These are phyloP conservation scores for Chrosomus eos DNA, from an alignment of 2,797 vertebrate species.

Conservation along the genomic window DNA sequence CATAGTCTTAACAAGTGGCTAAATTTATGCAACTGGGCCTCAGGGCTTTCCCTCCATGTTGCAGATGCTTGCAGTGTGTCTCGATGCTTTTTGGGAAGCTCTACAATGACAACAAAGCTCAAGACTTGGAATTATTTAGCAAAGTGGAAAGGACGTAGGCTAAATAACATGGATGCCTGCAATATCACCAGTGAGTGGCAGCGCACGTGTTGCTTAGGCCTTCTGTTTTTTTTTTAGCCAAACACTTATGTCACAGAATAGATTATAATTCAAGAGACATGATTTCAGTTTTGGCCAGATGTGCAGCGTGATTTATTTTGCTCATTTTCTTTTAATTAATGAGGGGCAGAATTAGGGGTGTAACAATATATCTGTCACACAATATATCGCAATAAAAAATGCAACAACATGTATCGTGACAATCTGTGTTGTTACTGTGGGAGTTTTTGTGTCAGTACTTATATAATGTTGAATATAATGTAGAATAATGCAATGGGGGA, in stretches of 20 bases:
- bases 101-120: background rate
- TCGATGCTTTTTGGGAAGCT: background rate
- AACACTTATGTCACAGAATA: background rate
- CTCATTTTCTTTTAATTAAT: background rate
- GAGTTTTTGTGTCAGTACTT: too few relatives aligned
- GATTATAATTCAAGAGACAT: background rate
- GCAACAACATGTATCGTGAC: too few relatives aligned
- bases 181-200: background rate
- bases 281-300: background rate
- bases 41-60: background rate
- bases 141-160: background rate
- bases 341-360: background rate
- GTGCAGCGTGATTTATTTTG: background rate
- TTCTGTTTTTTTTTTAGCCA: background rate
- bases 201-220: background rate
- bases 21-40: background rate
- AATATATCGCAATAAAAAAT: background rate
- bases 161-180: background rate
- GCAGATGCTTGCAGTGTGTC: background rate
- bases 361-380: background rate
- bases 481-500: too few relatives aligned
- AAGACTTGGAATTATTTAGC: background rate
- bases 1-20: background rate
- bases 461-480: too few relatives aligned
- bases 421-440: too few relatives aligned